Base-by-base conservation (phyloP, 2,113 vertebrate genomes). In the Dicerorhinus sumatrensis region DNA sequence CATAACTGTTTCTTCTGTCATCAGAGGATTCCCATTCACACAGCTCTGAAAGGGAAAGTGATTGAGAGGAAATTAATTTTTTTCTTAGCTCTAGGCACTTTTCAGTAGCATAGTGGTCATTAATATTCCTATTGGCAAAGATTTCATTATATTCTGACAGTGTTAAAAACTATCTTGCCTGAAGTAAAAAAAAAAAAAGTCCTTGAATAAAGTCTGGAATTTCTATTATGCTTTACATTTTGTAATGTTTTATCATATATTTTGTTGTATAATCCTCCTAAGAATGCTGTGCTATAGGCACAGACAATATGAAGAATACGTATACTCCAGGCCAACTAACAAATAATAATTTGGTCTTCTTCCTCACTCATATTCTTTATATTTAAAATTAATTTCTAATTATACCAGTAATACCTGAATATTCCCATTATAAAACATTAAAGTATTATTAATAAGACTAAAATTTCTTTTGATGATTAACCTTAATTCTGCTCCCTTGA, bases 301-400 rank as follows among this genome's bases (percentile, higher is more conserved):
- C 2, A 89, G 56, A 67, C 11, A 72, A 14, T 42, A 39, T 85
- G 7, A 96, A 39, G 6, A 70, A 21, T 51, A 70, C 11, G 21
- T 17, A 76, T 12, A 21, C 3, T 16, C 6, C 4, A 23, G 17
- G 58, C 12, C 31, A 89, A 80, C 10, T 51, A 65, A 60, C 63
- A 58, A 51, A 9, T 73, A 72, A 72, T 56, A 70, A 72, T 80
- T 87, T 76, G 7, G 21, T 63, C 8, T 1, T 81, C 11, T 86
- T 84, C 5, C 11, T 89, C n/a, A 89, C 0, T 90, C 23, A 54
- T 76, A 82, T 20, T 84, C 23, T 84, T 91, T 83, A 83, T 23
- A 75, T 95, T 93, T 94, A 6, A 93, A 97, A n/a, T 93, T 87
- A 92, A 97, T 67, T 51, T 91, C 85, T 91, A 85, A 95, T 89